These are phyloP conservation scores for Antheraea pernyi DNA, from an alignment of 1,140 invertebrate species.

Conservation along the genomic window DNA sequence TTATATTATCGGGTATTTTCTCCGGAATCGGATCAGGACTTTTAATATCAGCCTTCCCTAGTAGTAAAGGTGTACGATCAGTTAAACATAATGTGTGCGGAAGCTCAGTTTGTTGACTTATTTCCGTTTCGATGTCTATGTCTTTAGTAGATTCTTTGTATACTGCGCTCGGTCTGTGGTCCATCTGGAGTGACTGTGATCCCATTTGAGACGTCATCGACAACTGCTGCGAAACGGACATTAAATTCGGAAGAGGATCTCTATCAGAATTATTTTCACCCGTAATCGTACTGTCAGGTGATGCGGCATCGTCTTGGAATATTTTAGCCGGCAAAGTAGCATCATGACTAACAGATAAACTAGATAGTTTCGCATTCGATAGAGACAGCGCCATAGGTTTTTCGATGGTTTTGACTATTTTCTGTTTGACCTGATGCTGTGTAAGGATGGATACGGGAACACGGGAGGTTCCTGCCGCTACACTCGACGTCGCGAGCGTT, in stretches of 20 bases:
- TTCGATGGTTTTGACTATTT: slow-evolving; percentile 76
- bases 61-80: slow-evolving; percentile 59
- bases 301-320: slow-evolving; percentile 82
- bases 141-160: slow-evolving; percentile 63
- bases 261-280: slow-evolving; percentile 69
- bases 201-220: slow-evolving; percentile 36
- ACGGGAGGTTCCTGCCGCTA: slow-evolving; percentile 48
- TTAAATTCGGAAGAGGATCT: slow-evolving; percentile 28
- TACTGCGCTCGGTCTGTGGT: slow-evolving; percentile 37
- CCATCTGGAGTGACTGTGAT: slow-evolving; percentile 36
- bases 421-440: slow-evolving; percentile 76
- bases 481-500: slow-evolving; percentile 62
- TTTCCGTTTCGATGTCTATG: slow-evolving; percentile 74
- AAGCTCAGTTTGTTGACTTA: slow-evolving; percentile 73
- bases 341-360: slow-evolving; percentile 79
- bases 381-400: slow-evolving; percentile 78
- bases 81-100: slow-evolving; percentile 65
- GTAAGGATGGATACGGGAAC: slow-evolving; percentile 70
- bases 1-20: slow-evolving; percentile 78
- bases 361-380: slow-evolving; percentile 76
- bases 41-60: slow-evolving; percentile 72
- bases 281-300: slow-evolving; percentile 78
- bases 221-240: slow-evolving; percentile 44
- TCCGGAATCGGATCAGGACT: slow-evolving; percentile 76
- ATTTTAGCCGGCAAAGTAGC: slow-evolving; percentile 81